Evolutionary conservation across 2,888 invertebrate species (phyloP), one percentile per base, ranked within the genome.

Genomic region (Cantharis lateralis): DNA sequence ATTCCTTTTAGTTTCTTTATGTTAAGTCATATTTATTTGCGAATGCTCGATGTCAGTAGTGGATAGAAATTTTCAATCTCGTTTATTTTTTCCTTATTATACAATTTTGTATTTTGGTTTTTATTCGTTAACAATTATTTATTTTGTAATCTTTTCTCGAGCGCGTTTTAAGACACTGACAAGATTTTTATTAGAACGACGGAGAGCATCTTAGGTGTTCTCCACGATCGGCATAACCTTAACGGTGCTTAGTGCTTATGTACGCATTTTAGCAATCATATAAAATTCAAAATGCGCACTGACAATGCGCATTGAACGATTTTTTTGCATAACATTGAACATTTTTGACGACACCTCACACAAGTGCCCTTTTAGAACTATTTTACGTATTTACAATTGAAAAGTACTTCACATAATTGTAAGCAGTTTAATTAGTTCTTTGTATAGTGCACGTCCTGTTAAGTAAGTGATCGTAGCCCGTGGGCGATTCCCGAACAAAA

Each of bases 1-100:
- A 82, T 85, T 82, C 81, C 81, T 78, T 80, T 80, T 78, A 72
- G 72, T 81, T 80, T 78, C 66, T 78, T 84, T 81, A 79, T 79
- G 76, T 77, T 78, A 79, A 76, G 63, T 81, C 77, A 80, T 77
- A 76, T 80, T 82, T 80, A 78, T 72, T 80, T 77, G 79, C 81
- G 61, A 79, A 78, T 71, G 78, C 76, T 76, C 73, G 18, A 74
- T 76, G 78, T 78, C 73, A 70, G 75, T 78, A 48, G 70, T 15
- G 16, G 13, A 24, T 68, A 26, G 64, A 20, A 18, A 66, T 66
- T 66, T 66, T 66, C 48, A 48, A 48, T 48, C 48, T 48, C 48
- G 48, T 20, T 24, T 66, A 66, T 24, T 63, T 63, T 63, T 63
- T 18, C n/a, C 13, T 66, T 20, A 66, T 66, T 20, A 16, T 48